These are phyloP conservation scores for Zhuqinia jingwanae DNA, from an alignment of 2,888 invertebrate species.

Conservation along the genomic window DNA sequence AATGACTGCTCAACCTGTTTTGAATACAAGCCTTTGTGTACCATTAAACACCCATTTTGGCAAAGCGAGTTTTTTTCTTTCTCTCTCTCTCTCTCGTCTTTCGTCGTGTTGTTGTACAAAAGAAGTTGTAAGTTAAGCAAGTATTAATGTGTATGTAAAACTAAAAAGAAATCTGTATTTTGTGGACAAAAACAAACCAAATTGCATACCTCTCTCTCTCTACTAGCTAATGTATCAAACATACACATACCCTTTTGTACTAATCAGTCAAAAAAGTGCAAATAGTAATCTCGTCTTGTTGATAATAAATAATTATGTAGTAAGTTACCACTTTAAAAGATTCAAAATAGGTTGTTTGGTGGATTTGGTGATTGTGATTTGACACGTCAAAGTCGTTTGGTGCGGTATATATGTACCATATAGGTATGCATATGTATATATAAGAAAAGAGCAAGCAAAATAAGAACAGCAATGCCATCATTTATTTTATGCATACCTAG, in stretches of 20 bases:
- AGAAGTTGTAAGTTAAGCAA: constrained; percentile 20
- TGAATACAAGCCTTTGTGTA: constrained; percentile 62
- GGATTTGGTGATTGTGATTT: neutral
- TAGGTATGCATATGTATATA: too few species aligned
- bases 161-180: constrained; percentile 55
- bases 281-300: constrained; percentile 54
- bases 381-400: neutral
- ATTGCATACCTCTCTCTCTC: constrained; percentile 24
- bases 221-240: too few species aligned
- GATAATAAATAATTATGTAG: constrained; percentile 26
- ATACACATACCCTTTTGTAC: constrained; percentile 10
- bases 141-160: constrained; percentile 43
- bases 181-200: constrained; percentile 51
- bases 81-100: neutral
- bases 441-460: too few species aligned
- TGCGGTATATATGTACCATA: too few species aligned
- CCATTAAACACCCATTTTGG: constrained; percentile 72
- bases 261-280: constrained; percentile 63
- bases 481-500: too few species aligned
- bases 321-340: constrained; percentile 10
- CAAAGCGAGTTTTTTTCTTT: constrained; percentile 58
- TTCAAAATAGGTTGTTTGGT: constrained; percentile 1
- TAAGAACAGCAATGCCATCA: too few species aligned
- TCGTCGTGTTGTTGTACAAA: neutral
- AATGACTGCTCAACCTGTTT: constrained; percentile 70